A percentile compares a stretch with the other conserved stretches of the same genome.
Evolutionary conservation across 92 coral and sea anemone species (phyloP).

Genomic region (Heliopora coerulea): DNA sequence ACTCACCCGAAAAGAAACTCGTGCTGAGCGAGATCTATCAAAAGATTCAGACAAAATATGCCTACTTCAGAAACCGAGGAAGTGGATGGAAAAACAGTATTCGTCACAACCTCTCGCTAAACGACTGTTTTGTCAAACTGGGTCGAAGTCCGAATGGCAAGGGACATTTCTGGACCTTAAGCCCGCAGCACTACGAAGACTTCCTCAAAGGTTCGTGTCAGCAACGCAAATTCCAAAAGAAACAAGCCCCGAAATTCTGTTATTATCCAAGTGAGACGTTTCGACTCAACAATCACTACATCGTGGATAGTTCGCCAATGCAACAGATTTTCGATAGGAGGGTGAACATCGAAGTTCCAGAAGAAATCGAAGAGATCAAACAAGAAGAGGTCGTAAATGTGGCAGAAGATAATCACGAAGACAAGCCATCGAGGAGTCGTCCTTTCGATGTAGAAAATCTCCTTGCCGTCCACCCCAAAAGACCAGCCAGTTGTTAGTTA

Average conservation of each 20-base stretch:
- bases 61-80: constrained; percentile 92
- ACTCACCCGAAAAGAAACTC: constrained; percentile 89
- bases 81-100: constrained; percentile 99
- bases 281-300: constrained; percentile 12
- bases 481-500: constrained; percentile 26
- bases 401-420: background rate
- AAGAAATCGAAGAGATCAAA: constrained; percentile 16
- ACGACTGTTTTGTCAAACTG: constrained; percentile 90
- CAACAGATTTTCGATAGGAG: background rate
- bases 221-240: constrained; percentile 37
- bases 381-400: background rate
- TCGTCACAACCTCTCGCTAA: constrained; percentile 83
- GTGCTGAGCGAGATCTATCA: constrained; percentile 92
- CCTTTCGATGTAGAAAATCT: constrained; percentile 40
- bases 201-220: constrained; percentile 63
- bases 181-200: constrained; percentile 78
- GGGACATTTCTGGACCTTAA: constrained; percentile 93
- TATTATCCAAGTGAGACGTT: constrained; percentile 29
- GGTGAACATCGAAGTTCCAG: constrained; percentile 6
- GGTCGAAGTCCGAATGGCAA: constrained; percentile 98
- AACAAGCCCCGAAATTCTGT: constrained; percentile 33
- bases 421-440: constrained; percentile 13
- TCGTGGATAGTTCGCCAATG: constrained; percentile 15
- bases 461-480: constrained; percentile 18
- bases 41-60: constrained; percentile 76